phyloP scores from a whole-genome alignment of 1,140 invertebrate species.

The Eumeta japonica region DNA sequence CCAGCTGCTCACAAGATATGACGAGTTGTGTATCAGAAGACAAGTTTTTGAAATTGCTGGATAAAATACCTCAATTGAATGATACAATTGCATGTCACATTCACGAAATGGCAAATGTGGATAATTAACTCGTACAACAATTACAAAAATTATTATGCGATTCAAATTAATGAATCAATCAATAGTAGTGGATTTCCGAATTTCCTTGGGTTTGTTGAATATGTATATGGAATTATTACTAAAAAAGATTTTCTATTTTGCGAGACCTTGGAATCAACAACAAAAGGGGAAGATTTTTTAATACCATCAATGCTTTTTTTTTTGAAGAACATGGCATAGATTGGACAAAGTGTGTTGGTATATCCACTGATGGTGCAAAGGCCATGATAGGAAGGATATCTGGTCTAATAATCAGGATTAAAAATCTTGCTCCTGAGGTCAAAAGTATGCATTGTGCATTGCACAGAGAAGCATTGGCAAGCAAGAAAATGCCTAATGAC shows the following conservation, averaged over 20 bases:
- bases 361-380: constrained; percentile 17
- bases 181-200: constrained; percentile 17
- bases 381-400: constrained; percentile 15
- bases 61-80: constrained; percentile 15
- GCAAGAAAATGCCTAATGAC: too few relatives aligned
- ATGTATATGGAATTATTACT: constrained; percentile 14
- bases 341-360: constrained; percentile 18
- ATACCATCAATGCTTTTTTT: constrained; percentile 15
- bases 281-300: constrained; percentile 15
- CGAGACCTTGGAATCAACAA: constrained; percentile 13
- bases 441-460: too few relatives aligned
- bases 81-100: constrained; percentile 16
- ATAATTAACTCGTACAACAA: constrained; percentile 15
- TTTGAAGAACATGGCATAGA: constrained; percentile 15
- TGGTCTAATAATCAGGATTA: constrained; percentile 11
- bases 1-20: constrained; percentile 16
- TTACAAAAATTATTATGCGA: constrained; percentile 15
- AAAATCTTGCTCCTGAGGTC: constrained; percentile 10
- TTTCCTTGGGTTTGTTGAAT: too few relatives aligned
- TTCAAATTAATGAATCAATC: constrained; percentile 19
- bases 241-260: too few relatives aligned
- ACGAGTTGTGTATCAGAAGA: constrained; percentile 17
- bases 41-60: constrained; percentile 10
- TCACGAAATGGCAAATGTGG: constrained; percentile 15
- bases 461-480: constrained; percentile 8